Evolutionary conservation across 2,888 invertebrate genomes (phyloP), one percentile per base, ranked within the genome.

Genomic region (Hedya salicella): DNA sequence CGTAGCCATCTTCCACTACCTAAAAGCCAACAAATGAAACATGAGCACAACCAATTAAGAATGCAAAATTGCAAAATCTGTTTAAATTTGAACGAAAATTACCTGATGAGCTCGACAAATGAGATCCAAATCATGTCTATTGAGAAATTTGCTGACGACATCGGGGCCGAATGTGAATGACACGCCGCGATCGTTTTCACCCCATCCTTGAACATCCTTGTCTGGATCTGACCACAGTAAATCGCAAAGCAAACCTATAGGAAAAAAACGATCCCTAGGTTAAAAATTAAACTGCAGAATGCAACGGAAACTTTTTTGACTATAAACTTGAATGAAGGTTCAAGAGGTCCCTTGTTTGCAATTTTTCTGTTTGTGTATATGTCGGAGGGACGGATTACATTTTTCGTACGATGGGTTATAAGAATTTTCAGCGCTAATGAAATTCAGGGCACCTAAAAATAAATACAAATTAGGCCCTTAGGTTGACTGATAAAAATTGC

Each of bases 1-100:
- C 99, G 85, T 99, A 99, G 1, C 99, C 99, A 91, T 99, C 99
- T 91, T 99, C 99, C 54, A 99, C 99, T 49, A 98, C 97, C 95
- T 96, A 82, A 13, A 73, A 75, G 72, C 70, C 69, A 64, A 46
- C 71, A 70, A 70, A 62, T 54, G 48, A 49, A 68, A 65, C 56
- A 36, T 17, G n/a, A 62, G 30, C 46, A 57, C 40, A 62, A 46
- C 14, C 11, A 16, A 1, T 6, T 13, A 5, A 13, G 11, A 4
- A 19, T 54, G 1, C 8, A n/a, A n/a, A n/a, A n/a, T n/a, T 13
- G 8, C 0, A 16, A 2, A 21, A 40, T n/a, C 32, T 14, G 17
- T 46, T n/a, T 13, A 53, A 46, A 3, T 17, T 13, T 53, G 11
- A 11, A 9, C 54, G 13, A n/a, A 16, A 19, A 8, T 60, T 77